These are phyloP conservation scores for Eupleurogrammus muticus DNA, from an alignment of 2,797 vertebrate species.

Conservation along the genomic window DNA sequence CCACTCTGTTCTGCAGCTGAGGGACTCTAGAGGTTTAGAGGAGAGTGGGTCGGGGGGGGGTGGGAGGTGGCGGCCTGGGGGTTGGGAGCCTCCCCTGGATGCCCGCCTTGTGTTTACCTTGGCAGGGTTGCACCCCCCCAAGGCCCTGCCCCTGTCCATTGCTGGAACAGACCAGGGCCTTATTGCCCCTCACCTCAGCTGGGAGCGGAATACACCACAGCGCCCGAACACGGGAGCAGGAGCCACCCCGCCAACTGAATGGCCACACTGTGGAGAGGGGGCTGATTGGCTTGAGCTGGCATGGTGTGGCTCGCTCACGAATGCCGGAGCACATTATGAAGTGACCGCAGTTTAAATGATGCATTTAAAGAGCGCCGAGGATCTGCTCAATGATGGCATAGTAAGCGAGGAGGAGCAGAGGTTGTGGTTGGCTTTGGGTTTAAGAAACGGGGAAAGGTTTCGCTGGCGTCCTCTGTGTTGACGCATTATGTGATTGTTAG, in stretches of 20 bases:
- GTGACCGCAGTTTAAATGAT: conserved; percentile 67
- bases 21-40: conserved; percentile 62
- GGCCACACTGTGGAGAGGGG: conserved; percentile 71
- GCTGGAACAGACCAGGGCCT: conserved; percentile 80
- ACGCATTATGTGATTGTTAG: conserved; percentile 19
- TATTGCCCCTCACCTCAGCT: conserved; percentile 74
- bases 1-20: conserved; percentile 72
- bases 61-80: conserved; percentile 19
- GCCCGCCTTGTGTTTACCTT: conserved; percentile 81
- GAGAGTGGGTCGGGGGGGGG: conserved; percentile 42
- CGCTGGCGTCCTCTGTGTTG: conserved; percentile 38
- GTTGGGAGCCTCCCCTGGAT: conserved; percentile 68
- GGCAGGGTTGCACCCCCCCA: conserved; percentile 65
- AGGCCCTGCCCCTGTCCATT: conserved; percentile 60
- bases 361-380: conserved; percentile 50
- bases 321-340: conserved; percentile 49
- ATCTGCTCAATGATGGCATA: conserved; percentile 33
- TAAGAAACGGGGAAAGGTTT: conserved; percentile 2
- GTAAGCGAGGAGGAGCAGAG: conserved; percentile 9
- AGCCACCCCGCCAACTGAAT: conserved; percentile 76
- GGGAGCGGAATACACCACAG: conserved; percentile 78
- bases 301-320: conserved; percentile 53
- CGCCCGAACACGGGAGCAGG: conserved; percentile 61
- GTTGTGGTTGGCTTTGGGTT: conserved; percentile 35
- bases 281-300: conserved; percentile 52